phyloP scores from a whole-genome alignment of 1,140 invertebrate genomes.

The Tribolium madens region DNA sequence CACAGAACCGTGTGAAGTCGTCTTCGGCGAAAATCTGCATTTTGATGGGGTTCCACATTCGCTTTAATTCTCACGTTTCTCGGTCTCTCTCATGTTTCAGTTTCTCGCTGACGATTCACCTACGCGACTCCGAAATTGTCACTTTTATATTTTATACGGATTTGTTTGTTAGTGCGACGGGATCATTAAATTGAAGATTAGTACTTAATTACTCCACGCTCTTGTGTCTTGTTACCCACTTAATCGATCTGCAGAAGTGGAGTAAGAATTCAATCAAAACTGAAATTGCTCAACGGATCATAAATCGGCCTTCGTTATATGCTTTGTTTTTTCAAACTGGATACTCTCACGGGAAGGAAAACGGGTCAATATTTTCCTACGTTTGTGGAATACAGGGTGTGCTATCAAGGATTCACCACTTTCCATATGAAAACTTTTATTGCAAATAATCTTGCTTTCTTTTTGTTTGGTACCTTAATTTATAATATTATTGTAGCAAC shows the following conservation, averaged over 20 bases:
- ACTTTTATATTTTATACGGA: not conserved
- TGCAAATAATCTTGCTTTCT: too few species aligned
- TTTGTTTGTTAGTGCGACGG: not conserved
- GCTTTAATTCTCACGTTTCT: conserved; percentile 23
- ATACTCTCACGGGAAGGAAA: not conserved
- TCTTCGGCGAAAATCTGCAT: conserved; percentile 33
- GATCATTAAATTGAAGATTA: not conserved
- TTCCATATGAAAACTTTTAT: too few species aligned
- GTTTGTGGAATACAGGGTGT: not conserved
- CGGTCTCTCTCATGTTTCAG: not conserved
- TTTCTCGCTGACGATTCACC: not conserved
- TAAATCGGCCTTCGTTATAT: not conserved
- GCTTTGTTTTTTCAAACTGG: not conserved
- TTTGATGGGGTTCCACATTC: conserved; percentile 24
- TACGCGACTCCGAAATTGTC: not conserved
- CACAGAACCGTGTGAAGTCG: conserved; percentile 30
- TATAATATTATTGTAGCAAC: not conserved
- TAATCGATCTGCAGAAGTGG: conserved; percentile 12
- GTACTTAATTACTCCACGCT: not conserved
- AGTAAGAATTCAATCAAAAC: conserved; percentile 16
- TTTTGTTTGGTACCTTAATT: too few species aligned
- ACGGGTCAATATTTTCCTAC: conserved; percentile 4
- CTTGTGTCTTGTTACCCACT: not conserved
- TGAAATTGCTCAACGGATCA: conserved; percentile 3
- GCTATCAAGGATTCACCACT: not conserved